These are phyloP conservation scores for Poecile montanus DNA, from an alignment of 2,797 vertebrate genomes.

Conservation along the genomic window DNA sequence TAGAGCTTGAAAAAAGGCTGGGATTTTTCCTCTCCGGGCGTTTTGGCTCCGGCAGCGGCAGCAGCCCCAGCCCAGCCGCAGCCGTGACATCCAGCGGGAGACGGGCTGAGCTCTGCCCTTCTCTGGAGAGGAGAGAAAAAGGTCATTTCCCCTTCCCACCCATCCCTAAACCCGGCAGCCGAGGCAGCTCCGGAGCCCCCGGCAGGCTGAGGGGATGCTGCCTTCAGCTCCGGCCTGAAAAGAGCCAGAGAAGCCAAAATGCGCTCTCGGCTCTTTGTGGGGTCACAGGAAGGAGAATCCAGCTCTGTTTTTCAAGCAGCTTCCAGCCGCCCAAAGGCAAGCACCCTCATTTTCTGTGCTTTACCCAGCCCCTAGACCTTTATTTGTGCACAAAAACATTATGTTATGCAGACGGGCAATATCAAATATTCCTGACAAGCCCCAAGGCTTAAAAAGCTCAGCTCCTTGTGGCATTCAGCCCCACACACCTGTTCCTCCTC, in stretches of 20 bases:
- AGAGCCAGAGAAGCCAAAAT: fast-evolving
- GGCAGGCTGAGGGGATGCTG: fast-evolving
- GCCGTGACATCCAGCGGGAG: constrained; percentile 27
- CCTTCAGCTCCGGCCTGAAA: background rate
- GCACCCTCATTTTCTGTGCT: fast-evolving
- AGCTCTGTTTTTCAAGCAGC: background rate
- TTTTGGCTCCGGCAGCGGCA: background rate
- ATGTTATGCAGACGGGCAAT: background rate
- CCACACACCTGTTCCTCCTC: fast-evolving
- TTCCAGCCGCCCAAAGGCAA: background rate
- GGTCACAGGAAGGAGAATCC: background rate
- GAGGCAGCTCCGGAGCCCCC: background rate
- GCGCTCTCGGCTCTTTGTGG: background rate
- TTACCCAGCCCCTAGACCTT: background rate
- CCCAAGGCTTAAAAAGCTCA: background rate
- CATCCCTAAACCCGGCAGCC: fast-evolving
- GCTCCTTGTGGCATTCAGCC: fast-evolving
- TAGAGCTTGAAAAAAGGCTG: background rate
- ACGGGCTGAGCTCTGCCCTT: background rate
- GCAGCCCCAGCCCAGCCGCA: background rate
- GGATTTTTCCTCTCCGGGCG: fast-evolving
- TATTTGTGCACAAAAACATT: background rate
- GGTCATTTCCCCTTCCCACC: background rate
- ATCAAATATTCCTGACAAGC: background rate
- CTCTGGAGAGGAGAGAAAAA: background rate